Percentiles rank a stretch among this genome's conserved stretches.
Evolutionary conservation across 2,888 invertebrate species (phyloP).

Genomic region (Cosmia trapezina): DNA sequence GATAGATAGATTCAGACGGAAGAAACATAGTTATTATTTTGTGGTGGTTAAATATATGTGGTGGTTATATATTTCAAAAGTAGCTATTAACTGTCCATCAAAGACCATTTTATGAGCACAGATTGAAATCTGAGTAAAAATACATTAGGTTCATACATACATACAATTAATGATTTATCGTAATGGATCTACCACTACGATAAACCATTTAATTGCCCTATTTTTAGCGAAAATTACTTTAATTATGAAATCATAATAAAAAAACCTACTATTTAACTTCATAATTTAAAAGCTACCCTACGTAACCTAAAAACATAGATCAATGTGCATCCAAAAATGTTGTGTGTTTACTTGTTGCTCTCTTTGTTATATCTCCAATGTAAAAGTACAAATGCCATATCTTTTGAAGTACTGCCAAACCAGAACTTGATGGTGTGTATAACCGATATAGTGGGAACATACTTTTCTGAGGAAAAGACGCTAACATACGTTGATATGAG

Average conservation of each 20-base stretch:
- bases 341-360: slow-evolving; percentile 41
- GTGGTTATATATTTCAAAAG: neutral
- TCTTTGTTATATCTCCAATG: slow-evolving; percentile 9
- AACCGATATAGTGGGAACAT: slow-evolving; percentile 48
- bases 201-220: slow-evolving; percentile 1
- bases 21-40: no score
- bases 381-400: slow-evolving; percentile 8
- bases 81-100: neutral
- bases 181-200: no score
- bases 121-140: slow-evolving; percentile 7
- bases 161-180: no score
- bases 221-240: no score
- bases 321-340: slow-evolving; percentile 47
- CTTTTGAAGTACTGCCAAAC: neutral
- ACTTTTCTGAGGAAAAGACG: slow-evolving; percentile 48
- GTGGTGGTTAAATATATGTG: no score
- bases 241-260: no score
- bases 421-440: slow-evolving; percentile 47
- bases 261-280: no score
- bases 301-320: neutral
- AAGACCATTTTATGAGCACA: neutral
- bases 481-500: slow-evolving; percentile 56
- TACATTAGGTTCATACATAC: no score
- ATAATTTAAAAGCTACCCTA: no score
- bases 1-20: no score